Base-by-base conservation (phyloP, 2,888 invertebrate species). In the Epinotia demarniana region DNA sequence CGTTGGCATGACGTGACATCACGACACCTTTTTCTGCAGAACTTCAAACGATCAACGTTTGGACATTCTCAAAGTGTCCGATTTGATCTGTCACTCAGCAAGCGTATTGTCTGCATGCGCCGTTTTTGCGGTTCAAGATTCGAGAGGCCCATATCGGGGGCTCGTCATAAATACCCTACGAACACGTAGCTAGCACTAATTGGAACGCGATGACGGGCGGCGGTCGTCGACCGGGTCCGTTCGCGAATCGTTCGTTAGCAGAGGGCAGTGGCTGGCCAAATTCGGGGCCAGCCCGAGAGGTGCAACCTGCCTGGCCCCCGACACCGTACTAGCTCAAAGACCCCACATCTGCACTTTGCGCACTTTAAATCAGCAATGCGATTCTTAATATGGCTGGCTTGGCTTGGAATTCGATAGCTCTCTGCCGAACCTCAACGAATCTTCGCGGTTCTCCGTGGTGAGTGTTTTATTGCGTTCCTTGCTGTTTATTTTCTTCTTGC, bases 141-240 rank as follows among this genome's bases (percentile, higher is more conserved):
- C 69, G 68, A 83, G 88, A 85, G 87, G 89, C 88, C 84, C 86
- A 84, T 85, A 84, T 78, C 81, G 85, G 88, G 87, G 82, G 85
- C 81, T 78, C 77, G 81, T 79, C 80, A 78, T 81, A 80, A 82
- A 82, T 81, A 80, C 78, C 79, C 76, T 80, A 77, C 73, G 76
- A 60, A 46, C 76, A 83, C 79, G 82, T 84, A 83, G 81, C 79
- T 81, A 73, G 80, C 81, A 85, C 84, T 89, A 90, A 89, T 89
- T 89, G 85, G 85, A 85, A 84, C 79, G 83, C 85, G 84, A 86
- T 85, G 88, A 87, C 86, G 86, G 84, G 81, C 81, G 75, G 74
- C 86, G 90, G 91, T 90, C 90, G 86, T 81, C 86, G 91, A 90
- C 90, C 90, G 88, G 81, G 81, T 83, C 82, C 82, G 80, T 86